phyloP scores from a whole-genome alignment of 2,113 vertebrate species.

The Mesocricetus auratus region DNA sequence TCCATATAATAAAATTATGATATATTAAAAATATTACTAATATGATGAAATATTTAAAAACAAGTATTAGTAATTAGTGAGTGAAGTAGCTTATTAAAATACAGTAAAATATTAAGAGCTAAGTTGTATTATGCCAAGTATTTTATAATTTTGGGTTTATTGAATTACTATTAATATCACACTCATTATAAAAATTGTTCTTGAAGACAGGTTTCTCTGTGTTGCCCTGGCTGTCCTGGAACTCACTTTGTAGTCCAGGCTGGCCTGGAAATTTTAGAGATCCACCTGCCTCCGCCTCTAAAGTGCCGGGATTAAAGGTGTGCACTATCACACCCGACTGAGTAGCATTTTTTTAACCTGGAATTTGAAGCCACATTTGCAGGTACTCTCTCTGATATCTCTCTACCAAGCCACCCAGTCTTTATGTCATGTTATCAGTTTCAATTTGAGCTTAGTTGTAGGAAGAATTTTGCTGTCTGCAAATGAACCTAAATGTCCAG shows the following conservation, averaged over 20 bases:
- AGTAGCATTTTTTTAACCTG: slow-evolving; percentile 10
- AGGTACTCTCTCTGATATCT: neutral
- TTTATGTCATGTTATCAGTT: neutral
- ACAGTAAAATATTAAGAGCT: slow-evolving; percentile 41
- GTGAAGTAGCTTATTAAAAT: slow-evolving; percentile 47
- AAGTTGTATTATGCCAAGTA: slow-evolving; percentile 45
- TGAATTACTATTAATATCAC: slow-evolving; percentile 46
- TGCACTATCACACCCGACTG: neutral
- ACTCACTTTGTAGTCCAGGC: neutral
- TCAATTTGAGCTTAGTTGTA: slow-evolving; percentile 15
- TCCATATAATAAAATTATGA: slow-evolving; percentile 48
- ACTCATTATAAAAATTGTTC: neutral
- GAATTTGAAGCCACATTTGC: neutral
- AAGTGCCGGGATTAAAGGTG: neutral
- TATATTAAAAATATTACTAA: slow-evolving; percentile 60
- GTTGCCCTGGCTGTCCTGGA: neutral
- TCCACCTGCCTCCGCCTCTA: neutral
- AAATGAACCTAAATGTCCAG: slow-evolving; percentile 20
- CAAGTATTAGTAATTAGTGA: slow-evolving; percentile 52
- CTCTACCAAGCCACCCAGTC: neutral
- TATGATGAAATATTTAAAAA: slow-evolving; percentile 40
- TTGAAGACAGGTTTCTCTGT: neutral
- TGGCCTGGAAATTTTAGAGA: neutral
- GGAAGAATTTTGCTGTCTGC: slow-evolving; percentile 12
- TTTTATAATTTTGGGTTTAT: slow-evolving; percentile 22